Percentiles rank a stretch among this genome's conserved stretches.
Evolutionary conservation across 1,140 invertebrate species (phyloP).

Genomic region (Metaphire vulgaris): DNA sequence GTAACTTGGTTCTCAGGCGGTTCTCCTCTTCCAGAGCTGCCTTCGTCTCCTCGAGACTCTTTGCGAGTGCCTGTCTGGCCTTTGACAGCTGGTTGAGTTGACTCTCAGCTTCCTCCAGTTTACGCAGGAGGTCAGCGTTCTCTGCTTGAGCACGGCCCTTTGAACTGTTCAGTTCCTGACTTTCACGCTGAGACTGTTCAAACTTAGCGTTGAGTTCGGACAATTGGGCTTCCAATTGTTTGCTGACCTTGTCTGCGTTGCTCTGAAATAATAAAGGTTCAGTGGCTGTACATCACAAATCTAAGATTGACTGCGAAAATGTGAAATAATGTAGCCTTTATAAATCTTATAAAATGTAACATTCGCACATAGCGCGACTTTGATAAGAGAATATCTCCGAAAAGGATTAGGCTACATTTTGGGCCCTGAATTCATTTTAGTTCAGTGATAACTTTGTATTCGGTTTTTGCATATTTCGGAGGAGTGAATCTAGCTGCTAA

Average conservation of each 20-base stretch:
- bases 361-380: no score
- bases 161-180: slow-evolving; percentile 41
- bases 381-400: no score
- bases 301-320: no score
- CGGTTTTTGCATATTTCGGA: no score
- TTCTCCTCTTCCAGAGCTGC: slow-evolving; percentile 12
- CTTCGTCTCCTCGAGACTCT: slow-evolving; percentile 71
- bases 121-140: slow-evolving; percentile 82
- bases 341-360: no score
- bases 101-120: slow-evolving; percentile 66
- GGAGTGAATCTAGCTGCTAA: no score
- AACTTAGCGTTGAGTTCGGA: slow-evolving; percentile 90
- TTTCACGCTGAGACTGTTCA: slow-evolving; percentile 57
- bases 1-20: slow-evolving; percentile 1
- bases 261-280: neutral
- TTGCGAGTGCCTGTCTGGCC: slow-evolving; percentile 59
- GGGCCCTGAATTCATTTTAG: no score
- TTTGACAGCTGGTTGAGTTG: slow-evolving; percentile 92
- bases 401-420: no score
- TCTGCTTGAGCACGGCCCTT: slow-evolving; percentile 64
- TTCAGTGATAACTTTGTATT: no score
- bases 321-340: no score
- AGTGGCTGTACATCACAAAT: no score
- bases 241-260: slow-evolving; percentile 91
- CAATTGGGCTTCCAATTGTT: slow-evolving; percentile 88